Base-by-base conservation (phyloP, 2,888 invertebrate genomes). In the Beris morrisii region DNA sequence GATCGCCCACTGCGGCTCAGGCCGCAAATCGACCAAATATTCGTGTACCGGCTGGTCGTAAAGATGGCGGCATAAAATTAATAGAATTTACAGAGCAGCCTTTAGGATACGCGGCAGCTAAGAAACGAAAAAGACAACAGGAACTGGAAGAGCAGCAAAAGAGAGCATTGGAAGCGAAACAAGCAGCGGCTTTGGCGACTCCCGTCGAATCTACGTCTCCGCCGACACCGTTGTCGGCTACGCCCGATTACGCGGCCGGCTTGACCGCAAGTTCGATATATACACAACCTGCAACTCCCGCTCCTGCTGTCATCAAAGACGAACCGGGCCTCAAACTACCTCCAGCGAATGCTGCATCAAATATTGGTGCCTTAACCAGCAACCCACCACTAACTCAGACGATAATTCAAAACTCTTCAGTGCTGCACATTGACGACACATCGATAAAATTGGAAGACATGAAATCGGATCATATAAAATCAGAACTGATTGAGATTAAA, bases 1-100 rank as follows among this genome's bases (percentile, higher is more conserved):
- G 87, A 15, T 79, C 81, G 28, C 81, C 77, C 59, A 82, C 80
- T 71, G 83, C 77, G 70, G 77, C 67, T 74, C 82, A 74, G 28
- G 77, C 75, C 69, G 75, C 77, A 31, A 77, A 76, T 70, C 75
- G 81, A 4, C 84, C 87, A 11, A 84, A 86, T 58, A 77, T 85
- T 53, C 83, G 89, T 69, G 86, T 85, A 38, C 87, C 85, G 43
- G 89, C 85, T 63, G 88, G 84, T 64, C 87, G 86, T 73, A 95
- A 88, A 83, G 96, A 93, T 78, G 91, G 95, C 63, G 97, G 97
- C 67, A 95, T 97, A 73, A 97, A 97, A 82, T 83, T 97, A 56
- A 83, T 97, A 46, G 97, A 97, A 78, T 95, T 97, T 74, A 89
- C 91, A 4, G 97, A 97, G 76, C 94, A 95, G 76, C 97, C 97